Conservation (phyloP, 2,113 vertebrate species). For the Lepisosteus osseus region DNA sequence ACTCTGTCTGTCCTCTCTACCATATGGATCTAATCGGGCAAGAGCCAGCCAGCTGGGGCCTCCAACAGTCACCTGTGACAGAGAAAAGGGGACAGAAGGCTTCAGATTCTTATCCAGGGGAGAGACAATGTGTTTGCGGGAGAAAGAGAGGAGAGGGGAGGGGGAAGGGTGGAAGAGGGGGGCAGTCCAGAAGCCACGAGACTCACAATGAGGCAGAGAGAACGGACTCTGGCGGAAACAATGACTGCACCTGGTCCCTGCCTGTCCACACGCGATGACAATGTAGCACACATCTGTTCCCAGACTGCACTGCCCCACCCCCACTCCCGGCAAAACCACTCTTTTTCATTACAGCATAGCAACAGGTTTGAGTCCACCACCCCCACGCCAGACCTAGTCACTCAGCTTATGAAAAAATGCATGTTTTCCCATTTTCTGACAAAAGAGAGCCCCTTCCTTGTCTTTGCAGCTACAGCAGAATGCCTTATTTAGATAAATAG, state of each 20-base stretch:
- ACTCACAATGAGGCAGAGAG: constrained; percentile 41
- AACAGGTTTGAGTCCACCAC: constrained; percentile 64
- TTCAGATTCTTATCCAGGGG: constrained; percentile 14
- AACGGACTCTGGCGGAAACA: constrained; percentile 75
- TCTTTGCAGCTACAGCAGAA: too few species aligned
- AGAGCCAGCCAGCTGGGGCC: constrained; percentile 92
- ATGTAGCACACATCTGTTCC: constrained; percentile 86
- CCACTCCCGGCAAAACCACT: constrained; percentile 12
- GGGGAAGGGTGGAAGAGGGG: constrained; percentile 6
- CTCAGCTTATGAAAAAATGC: too few species aligned
- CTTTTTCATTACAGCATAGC: constrained; percentile 40
- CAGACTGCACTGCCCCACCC: constrained; percentile 41
- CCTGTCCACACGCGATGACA: constrained; percentile 73
- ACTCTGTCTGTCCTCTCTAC: constrained; percentile 53
- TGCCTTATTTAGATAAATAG: too few species aligned
- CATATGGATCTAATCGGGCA: constrained; percentile 96
- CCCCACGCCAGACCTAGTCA: too few species aligned
- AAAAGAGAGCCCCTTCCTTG: too few species aligned
- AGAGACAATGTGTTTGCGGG: constrained; percentile 21
- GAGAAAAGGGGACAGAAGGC: constrained; percentile 30
- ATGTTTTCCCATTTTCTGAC: too few species aligned
- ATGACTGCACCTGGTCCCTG: constrained; percentile 92
- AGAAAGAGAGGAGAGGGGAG: not conserved
- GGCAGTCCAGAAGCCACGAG: constrained; percentile 3
- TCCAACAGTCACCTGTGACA: constrained; percentile 93